Conservation (phyloP, 2,113 vertebrate species). For the Corythoichthys intestinalis region DNA sequence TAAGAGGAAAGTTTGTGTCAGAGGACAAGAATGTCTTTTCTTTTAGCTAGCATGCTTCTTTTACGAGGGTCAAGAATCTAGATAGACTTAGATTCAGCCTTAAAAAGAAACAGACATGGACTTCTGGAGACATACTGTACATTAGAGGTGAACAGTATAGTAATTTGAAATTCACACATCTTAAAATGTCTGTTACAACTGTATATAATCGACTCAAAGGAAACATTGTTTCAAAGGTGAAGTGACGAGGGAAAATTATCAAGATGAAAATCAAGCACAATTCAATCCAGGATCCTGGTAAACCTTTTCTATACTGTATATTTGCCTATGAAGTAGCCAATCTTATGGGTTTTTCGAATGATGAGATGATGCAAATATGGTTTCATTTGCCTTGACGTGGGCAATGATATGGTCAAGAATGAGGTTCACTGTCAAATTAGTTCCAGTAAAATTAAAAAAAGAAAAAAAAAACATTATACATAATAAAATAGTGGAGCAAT, state of each 20-base stretch:
- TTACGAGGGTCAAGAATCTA: conserved; percentile 56
- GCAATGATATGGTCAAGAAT: background rate
- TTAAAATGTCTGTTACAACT: background rate
- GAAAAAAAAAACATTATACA: background rate
- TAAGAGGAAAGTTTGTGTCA: conserved; percentile 62
- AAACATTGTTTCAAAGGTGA: background rate
- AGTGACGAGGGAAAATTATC: background rate
- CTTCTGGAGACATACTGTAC: background rate
- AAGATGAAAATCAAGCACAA: background rate
- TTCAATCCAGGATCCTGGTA: background rate
- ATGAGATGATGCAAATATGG: background rate
- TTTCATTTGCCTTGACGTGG: background rate
- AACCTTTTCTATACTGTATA: background rate
- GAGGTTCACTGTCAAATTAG: background rate
- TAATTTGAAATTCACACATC: background rate
- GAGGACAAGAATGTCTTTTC: conserved; percentile 49
- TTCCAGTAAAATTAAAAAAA: background rate
- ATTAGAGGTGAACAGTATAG: background rate
- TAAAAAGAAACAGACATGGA: conserved; percentile 3
- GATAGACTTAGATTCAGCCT: conserved; percentile 30
- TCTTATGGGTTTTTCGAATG: background rate
- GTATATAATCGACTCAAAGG: background rate
- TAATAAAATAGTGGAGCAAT: no score
- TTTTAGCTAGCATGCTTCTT: conserved; percentile 60
- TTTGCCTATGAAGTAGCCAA: no score